A percentile compares a stretch with the other conserved stretches of the same genome.
phyloP scores from a whole-genome alignment of 2,113 vertebrate genomes.

The Eudyptes chrysolophus region DNA sequence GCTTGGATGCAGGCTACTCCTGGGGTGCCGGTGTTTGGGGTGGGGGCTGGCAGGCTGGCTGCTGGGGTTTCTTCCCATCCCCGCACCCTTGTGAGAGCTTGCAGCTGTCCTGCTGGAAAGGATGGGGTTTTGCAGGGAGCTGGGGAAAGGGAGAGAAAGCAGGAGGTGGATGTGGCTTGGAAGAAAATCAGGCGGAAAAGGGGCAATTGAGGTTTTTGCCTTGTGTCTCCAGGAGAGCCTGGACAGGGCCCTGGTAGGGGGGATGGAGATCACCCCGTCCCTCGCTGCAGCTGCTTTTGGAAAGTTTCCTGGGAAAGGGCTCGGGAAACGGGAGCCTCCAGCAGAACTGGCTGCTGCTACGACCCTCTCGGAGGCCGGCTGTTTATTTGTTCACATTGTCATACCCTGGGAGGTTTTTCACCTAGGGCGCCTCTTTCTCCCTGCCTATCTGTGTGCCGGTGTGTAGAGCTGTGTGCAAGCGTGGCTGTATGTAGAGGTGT shows the following conservation, averaged over 20 bases:
- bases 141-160: neutral
- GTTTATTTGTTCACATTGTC: neutral
- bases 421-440: neutral
- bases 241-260: neutral
- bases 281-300: neutral
- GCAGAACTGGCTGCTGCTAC: neutral
- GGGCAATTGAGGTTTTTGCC: neutral
- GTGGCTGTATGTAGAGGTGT: neutral
- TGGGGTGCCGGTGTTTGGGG: too few relatives aligned
- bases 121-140: neutral
- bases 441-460: neutral
- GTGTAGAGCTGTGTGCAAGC: accelerated
- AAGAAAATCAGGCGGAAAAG: neutral
- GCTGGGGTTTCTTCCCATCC: neutral
- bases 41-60: neutral
- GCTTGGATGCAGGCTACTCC: neutral
- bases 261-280: neutral
- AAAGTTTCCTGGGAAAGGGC: neutral
- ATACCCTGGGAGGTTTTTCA: neutral
- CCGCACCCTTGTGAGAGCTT: neutral
- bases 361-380: neutral
- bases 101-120: neutral
- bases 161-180: neutral
- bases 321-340: neutral
- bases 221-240: neutral